Evolutionary conservation across 2,888 invertebrate species (phyloP).

Genomic region (Rhamnusium bicolor): DNA sequence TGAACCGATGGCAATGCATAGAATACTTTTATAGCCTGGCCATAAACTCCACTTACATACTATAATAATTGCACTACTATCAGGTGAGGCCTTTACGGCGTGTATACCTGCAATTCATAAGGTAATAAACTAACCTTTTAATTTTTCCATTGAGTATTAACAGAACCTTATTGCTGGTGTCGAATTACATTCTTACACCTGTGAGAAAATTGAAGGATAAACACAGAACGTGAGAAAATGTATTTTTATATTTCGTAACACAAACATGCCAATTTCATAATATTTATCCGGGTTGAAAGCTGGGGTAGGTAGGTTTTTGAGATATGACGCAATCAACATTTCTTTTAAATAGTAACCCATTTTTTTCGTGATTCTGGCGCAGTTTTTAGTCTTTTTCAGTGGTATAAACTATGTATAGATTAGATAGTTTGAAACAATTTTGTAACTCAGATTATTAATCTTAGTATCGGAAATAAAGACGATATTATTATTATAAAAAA

Average conservation of each 20-base stretch:
- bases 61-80: conserved; percentile 30
- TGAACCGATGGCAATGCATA: conserved; percentile 15
- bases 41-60: conserved; percentile 28
- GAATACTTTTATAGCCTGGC: conserved; percentile 20
- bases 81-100: conserved; percentile 13
- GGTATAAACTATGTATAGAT: too few relatives aligned
- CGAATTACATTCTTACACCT: conserved; percentile 9
- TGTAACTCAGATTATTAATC: too few relatives aligned
- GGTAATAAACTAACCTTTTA: conserved; percentile 10
- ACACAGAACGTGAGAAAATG: conserved; percentile 13
- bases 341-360: too few relatives aligned
- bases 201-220: neutral
- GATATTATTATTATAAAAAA: too few relatives aligned
- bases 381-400: too few relatives aligned
- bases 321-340: too few relatives aligned
- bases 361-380: too few relatives aligned
- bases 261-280: neutral
- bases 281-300: neutral
- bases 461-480: too few relatives aligned
- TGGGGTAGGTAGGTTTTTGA: neutral
- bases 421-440: too few relatives aligned
- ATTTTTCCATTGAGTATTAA: conserved; percentile 9
- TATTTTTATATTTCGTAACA: neutral
- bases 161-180: neutral
- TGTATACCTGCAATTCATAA: conserved; percentile 18